Evolutionary conservation across 2,888 invertebrate genomes (phyloP).

Genomic region (Yponomeuta plumbellus): DNA sequence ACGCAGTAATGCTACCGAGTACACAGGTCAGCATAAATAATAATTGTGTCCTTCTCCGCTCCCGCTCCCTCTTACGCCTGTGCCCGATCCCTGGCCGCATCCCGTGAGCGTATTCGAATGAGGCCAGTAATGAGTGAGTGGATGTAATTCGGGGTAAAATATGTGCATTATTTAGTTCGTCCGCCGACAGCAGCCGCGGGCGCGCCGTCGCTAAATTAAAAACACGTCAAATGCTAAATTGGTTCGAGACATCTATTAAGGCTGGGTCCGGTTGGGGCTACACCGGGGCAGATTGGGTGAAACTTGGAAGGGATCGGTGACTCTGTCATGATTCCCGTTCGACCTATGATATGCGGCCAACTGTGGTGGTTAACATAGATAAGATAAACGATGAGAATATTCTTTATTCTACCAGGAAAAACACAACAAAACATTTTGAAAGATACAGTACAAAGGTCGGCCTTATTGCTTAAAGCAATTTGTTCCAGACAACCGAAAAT

Average conservation of each 20-base stretch:
- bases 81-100: slow-evolving; percentile 3
- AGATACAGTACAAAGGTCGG: too few relatives aligned
- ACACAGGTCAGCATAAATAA: background rate
- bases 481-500: too few relatives aligned
- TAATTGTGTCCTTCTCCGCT: background rate
- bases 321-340: background rate
- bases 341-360: too few relatives aligned
- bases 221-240: slow-evolving; percentile 76
- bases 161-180: slow-evolving; percentile 61
- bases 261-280: slow-evolving; percentile 41
- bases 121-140: slow-evolving; percentile 27
- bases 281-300: slow-evolving; percentile 26
- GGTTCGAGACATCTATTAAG: slow-evolving; percentile 76
- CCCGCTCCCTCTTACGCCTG: background rate
- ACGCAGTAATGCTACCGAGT: background rate
- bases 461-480: too few relatives aligned
- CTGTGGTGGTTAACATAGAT: too few relatives aligned
- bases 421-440: too few relatives aligned
- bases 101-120: slow-evolving; percentile 26
- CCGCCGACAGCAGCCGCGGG: slow-evolving; percentile 67
- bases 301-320: background rate
- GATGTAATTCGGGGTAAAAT: slow-evolving; percentile 40
- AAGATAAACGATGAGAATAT: too few relatives aligned
- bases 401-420: too few relatives aligned
- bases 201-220: slow-evolving; percentile 70